Conservation (phyloP, 2,888 invertebrate genomes). For the Nomada ferruginata region DNA sequence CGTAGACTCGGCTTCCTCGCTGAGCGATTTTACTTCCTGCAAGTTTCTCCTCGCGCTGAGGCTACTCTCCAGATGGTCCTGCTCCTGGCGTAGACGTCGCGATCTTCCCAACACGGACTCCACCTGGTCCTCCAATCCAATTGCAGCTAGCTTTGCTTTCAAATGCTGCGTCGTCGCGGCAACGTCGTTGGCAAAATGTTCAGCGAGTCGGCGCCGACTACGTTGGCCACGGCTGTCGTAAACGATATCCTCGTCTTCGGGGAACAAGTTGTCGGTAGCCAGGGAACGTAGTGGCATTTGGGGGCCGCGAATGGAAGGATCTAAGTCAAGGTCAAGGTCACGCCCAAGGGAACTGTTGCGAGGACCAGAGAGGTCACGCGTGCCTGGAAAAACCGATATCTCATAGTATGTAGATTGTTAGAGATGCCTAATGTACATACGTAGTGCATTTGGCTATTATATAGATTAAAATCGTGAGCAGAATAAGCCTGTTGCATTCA, state of each 20-base stretch:
- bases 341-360: conserved; percentile 77
- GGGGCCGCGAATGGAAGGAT: conserved; percentile 75
- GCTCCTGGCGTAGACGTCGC: conserved; percentile 64
- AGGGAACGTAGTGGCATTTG: conserved; percentile 46
- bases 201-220: conserved; percentile 83
- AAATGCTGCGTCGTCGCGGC: conserved; percentile 84
- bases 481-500: too few relatives aligned
- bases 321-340: conserved; percentile 81
- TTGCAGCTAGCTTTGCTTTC: conserved; percentile 85
- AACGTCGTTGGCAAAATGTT: conserved; percentile 84
- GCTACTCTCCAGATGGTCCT: conserved; percentile 55
- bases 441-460: not conserved
- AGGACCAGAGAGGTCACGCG: conserved; percentile 81
- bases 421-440: not conserved
- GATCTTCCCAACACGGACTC: conserved; percentile 70
- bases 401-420: conserved; percentile 50
- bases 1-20: conserved; percentile 85
- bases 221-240: conserved; percentile 87
- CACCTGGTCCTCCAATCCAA: conserved; percentile 88
- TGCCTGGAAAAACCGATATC: conserved; percentile 79
- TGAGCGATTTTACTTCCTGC: conserved; percentile 68
- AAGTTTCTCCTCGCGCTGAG: conserved; percentile 68
- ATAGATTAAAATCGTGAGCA: too few relatives aligned
- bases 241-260: conserved; percentile 85
- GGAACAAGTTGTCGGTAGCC: conserved; percentile 70